phyloP scores from a whole-genome alignment of 2,888 invertebrate species.

The Coleophora deauratella region DNA sequence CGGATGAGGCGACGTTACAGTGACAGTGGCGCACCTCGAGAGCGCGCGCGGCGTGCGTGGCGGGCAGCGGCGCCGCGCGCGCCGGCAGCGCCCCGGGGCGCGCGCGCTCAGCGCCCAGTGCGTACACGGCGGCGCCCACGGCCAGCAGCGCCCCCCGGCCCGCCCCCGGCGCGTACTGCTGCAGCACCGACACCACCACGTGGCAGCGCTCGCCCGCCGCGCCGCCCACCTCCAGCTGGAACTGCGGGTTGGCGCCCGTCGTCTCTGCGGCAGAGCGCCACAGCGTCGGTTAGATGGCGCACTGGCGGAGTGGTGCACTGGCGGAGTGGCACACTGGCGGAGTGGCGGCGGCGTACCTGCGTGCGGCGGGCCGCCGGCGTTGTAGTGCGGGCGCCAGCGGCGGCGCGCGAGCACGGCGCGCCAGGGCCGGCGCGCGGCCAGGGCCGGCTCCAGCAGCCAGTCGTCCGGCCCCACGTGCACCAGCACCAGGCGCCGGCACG shows the following conservation, averaged over 20 bases:
- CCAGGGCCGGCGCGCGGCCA: slow-evolving; percentile 79
- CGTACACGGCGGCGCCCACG: not conserved
- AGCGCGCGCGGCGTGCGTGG: slow-evolving; percentile 76
- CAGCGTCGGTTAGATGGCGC: too few relatives aligned
- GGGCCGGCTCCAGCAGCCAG: slow-evolving; percentile 80
- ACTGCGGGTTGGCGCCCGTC: slow-evolving; percentile 80
- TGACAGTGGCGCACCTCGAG: slow-evolving; percentile 55
- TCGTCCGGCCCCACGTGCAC: slow-evolving; percentile 86
- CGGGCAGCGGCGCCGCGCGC: slow-evolving; percentile 18
- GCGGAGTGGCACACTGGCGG: too few relatives aligned
- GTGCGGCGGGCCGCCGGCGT: slow-evolving; percentile 82
- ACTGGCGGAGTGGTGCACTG: too few relatives aligned
- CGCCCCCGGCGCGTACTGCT: slow-evolving; percentile 40
- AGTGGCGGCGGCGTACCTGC: slow-evolving; percentile 52
- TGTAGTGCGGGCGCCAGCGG: slow-evolving; percentile 79
- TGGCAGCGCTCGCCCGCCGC: slow-evolving; percentile 71
- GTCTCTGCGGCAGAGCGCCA: slow-evolving; percentile 57
- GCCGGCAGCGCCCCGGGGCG: not conserved
- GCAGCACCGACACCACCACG: slow-evolving; percentile 6
- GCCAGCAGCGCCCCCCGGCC: not conserved
- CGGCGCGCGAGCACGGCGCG: slow-evolving; percentile 66
- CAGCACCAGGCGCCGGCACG: slow-evolving; percentile 80
- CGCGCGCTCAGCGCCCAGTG: not conserved
- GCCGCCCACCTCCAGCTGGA: slow-evolving; percentile 69
- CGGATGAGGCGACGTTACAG: too few relatives aligned